A percentile compares a stretch with the other conserved stretches of the same genome.
Evolutionary conservation across 2,113 vertebrate species (phyloP).

Genomic region (Morone chrysops): DNA sequence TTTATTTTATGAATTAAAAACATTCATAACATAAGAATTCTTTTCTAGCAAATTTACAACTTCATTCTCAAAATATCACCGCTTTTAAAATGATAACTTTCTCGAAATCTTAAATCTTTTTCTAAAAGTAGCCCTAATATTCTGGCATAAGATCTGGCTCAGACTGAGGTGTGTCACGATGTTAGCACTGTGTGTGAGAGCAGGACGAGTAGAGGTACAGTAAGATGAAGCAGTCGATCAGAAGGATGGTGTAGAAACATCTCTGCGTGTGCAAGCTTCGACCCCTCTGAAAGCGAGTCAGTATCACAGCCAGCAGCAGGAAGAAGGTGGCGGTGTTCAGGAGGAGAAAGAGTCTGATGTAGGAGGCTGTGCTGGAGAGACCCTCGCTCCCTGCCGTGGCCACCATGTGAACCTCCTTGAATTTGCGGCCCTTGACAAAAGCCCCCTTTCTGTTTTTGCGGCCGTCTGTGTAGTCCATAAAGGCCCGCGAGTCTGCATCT

Average conservation of each 20-base stretch:
- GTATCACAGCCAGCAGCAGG: slow-evolving; percentile 90
- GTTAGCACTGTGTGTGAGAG: slow-evolving; percentile 92
- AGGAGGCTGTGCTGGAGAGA: slow-evolving; percentile 86
- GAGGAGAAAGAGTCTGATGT: slow-evolving; percentile 93
- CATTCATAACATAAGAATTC: not conserved
- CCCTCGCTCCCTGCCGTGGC: slow-evolving; percentile 81
- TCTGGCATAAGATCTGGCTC: slow-evolving; percentile 49
- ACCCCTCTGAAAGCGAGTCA: slow-evolving; percentile 91
- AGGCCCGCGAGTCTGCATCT: slow-evolving; percentile 90
- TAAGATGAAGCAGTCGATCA: slow-evolving; percentile 93
- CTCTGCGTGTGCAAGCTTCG: slow-evolving; percentile 92
- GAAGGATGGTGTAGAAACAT: slow-evolving; percentile 92
- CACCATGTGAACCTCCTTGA: slow-evolving; percentile 84
- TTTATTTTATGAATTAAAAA: not conserved
- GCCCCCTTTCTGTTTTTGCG: slow-evolving; percentile 85
- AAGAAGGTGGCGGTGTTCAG: slow-evolving; percentile 97
- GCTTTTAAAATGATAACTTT: not conserved
- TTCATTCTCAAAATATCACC: slow-evolving; percentile 7
- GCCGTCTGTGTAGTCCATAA: slow-evolving; percentile 90
- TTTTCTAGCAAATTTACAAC: not conserved
- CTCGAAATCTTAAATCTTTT: slow-evolving; percentile 19
- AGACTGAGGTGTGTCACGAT: slow-evolving; percentile 56
- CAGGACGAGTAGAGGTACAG: slow-evolving; percentile 96
- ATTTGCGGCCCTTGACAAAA: slow-evolving; percentile 79
- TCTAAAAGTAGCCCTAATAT: slow-evolving; percentile 2